Conservation (phyloP, 2,888 invertebrate species). For the Dysmachus trigonus region DNA sequence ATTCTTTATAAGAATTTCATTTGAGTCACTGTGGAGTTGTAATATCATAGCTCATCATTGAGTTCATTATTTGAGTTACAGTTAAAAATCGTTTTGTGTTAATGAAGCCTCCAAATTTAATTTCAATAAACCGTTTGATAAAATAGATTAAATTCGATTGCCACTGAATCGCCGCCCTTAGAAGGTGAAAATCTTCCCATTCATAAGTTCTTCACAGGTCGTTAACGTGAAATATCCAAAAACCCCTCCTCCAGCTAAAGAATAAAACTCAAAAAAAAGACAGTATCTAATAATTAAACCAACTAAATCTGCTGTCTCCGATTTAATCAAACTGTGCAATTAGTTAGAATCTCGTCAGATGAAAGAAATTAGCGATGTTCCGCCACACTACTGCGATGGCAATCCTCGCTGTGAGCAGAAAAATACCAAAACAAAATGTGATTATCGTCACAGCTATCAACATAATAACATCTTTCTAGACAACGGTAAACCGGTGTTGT, state of each 20-base stretch:
- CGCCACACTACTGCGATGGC: neutral
- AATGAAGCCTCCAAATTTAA: too few relatives aligned
- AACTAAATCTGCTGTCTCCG: neutral
- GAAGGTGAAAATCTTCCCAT: neutral
- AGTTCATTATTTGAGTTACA: neutral
- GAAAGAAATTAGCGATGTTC: neutral
- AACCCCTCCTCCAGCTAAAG: neutral
- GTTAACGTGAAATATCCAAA: neutral
- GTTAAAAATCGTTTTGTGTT: neutral
- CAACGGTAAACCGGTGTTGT: constrained; percentile 44
- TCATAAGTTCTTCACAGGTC: neutral
- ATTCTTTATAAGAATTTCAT: too few relatives aligned
- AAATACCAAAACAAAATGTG: constrained; percentile 37
- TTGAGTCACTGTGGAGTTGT: neutral
- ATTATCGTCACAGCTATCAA: constrained; percentile 45
- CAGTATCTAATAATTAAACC: neutral
- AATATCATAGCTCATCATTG: neutral
- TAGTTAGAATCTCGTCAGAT: constrained; percentile 17
- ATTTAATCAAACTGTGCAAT: constrained; percentile 11
- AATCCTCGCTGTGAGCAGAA: neutral
- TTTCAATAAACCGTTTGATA: neutral
- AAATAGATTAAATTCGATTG: neutral
- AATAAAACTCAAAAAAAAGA: neutral
- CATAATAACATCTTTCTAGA: constrained; percentile 47
- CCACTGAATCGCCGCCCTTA: neutral